Conservation (phyloP, 2,113 vertebrate species). For the Notarius quadriscutis region DNA sequence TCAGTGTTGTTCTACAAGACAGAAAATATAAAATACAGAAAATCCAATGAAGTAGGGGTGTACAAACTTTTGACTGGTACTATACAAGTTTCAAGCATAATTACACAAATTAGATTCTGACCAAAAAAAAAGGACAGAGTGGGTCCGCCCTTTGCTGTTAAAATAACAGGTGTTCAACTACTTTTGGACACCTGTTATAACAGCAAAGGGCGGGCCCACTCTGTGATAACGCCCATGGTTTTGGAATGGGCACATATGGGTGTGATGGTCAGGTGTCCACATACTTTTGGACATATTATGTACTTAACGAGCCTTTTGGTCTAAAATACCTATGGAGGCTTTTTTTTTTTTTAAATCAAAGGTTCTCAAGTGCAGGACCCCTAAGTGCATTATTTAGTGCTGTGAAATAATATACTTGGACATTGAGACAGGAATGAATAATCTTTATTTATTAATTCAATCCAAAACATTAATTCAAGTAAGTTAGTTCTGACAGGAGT, state of each 20-base stretch:
- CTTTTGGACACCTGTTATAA: background rate
- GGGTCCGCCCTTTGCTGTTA: background rate
- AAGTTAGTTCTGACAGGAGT: background rate
- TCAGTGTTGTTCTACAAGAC: too few relatives aligned
- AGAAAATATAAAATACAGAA: too few relatives aligned
- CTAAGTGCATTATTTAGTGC: background rate
- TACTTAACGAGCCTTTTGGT: too few relatives aligned
- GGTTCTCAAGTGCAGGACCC: background rate
- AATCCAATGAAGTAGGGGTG: too few relatives aligned
- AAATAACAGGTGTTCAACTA: background rate
- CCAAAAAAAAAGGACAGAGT: background rate
- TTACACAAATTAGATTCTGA: background rate
- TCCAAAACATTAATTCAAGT: background rate
- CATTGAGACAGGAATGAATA: background rate
- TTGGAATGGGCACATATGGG: too few relatives aligned
- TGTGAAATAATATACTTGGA: background rate
- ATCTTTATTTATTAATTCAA: background rate
- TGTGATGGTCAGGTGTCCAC: background rate
- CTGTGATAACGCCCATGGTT: background rate
- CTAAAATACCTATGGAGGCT: background rate
- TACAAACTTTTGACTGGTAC: too few relatives aligned
- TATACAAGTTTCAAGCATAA: background rate
- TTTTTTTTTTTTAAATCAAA: background rate
- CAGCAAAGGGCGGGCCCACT: background rate
- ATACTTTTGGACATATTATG: background rate